phyloP scores from a whole-genome alignment of 2,888 invertebrate genomes.

The Tiliacea aurago region DNA sequence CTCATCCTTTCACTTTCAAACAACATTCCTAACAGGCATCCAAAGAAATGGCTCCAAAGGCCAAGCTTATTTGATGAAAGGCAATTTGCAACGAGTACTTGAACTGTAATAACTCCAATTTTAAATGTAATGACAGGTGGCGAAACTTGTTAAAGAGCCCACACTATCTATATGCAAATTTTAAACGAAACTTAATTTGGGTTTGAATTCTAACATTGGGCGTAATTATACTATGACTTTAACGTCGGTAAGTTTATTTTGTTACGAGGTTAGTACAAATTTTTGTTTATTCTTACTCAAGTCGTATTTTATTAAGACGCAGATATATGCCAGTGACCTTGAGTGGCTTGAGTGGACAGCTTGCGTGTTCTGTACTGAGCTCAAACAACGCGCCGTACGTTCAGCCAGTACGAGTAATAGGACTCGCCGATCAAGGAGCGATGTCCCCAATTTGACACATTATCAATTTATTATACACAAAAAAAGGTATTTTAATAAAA shows the following conservation, averaged over 20 bases:
- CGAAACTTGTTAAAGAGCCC: slow-evolving; percentile 62
- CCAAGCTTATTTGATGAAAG: slow-evolving; percentile 54
- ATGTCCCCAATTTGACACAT: too few relatives aligned
- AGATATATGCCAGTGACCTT: too few relatives aligned
- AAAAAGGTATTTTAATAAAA: too few relatives aligned
- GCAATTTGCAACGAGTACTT: slow-evolving; percentile 58
- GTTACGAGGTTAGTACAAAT: not conserved
- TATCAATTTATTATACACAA: too few relatives aligned
- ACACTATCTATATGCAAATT: slow-evolving; percentile 68
- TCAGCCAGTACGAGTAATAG: too few relatives aligned
- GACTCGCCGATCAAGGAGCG: too few relatives aligned
- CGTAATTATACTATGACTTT: slow-evolving; percentile 64
- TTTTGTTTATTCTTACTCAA: slow-evolving; percentile 5
- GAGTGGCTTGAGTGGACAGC: too few relatives aligned
- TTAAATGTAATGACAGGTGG: slow-evolving; percentile 62
- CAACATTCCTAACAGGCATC: slow-evolving; percentile 55
- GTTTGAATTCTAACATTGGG: slow-evolving; percentile 57
- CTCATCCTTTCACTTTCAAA: slow-evolving; percentile 81
- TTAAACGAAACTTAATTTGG: slow-evolving; percentile 63
- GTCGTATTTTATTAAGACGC: too few relatives aligned
- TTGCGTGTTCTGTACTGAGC: too few relatives aligned
- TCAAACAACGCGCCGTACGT: too few relatives aligned
- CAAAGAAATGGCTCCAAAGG: slow-evolving; percentile 49
- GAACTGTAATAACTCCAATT: slow-evolving; percentile 56
- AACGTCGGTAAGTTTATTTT: slow-evolving; percentile 46